phyloP scores from a whole-genome alignment of 2,888 invertebrate species.

The Protodeltote pygarga region DNA sequence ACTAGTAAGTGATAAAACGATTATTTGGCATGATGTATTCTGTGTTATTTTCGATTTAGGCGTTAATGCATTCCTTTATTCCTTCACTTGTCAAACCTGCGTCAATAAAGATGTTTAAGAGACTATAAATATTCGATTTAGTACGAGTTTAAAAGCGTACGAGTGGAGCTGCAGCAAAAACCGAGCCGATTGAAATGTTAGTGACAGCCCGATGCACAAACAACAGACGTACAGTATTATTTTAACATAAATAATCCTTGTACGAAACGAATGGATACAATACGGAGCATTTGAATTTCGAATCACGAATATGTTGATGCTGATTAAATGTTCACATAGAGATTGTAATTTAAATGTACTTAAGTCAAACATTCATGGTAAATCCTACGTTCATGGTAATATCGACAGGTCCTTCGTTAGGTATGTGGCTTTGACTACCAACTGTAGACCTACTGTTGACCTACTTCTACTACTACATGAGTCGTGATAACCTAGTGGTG shows the following conservation, averaged over 20 bases:
- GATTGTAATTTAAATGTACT: conserved; percentile 69
- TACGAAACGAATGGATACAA: conserved; percentile 82
- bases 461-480: no score
- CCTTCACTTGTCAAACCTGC: conserved; percentile 74
- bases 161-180: conserved; percentile 79
- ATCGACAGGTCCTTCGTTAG: conserved; percentile 28
- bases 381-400: conserved; percentile 19
- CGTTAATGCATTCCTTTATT: conserved; percentile 69
- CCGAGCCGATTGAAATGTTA: conserved; percentile 83
- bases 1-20: conserved; percentile 21
- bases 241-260: conserved; percentile 86
- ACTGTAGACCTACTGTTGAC: no score
- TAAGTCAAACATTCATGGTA: conserved; percentile 35
- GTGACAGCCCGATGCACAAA: conserved; percentile 84
- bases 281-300: conserved; percentile 82
- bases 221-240: conserved; percentile 82
- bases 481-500: no score
- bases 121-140: conserved; percentile 82
- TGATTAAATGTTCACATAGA: conserved; percentile 75
- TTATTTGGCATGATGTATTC: conserved; percentile 11
- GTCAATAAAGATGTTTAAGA: conserved; percentile 85
- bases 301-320: conserved; percentile 74
- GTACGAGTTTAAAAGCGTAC: conserved; percentile 67
- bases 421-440: no score
- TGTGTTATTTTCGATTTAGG: conserved; percentile 59